These are phyloP conservation scores for Acanthaster planci DNA, from an alignment of 35 echinoderm and acorn worm genomes.

Conservation along the genomic window DNA sequence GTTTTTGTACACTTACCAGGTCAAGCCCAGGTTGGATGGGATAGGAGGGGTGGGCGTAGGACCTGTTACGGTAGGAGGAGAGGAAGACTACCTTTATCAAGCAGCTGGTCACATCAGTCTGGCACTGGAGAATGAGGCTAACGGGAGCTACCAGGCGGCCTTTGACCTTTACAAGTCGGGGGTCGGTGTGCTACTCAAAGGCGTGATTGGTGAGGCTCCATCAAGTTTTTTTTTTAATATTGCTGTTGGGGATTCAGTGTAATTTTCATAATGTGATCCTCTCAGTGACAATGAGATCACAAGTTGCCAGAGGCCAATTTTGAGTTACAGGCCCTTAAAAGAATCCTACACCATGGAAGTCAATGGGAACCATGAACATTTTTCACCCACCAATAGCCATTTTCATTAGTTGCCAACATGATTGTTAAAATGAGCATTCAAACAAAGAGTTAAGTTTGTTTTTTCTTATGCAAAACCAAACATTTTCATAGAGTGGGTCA, in stretches of 20 bases:
- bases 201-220: constrained; percentile 72
- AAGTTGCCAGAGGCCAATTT: too few relatives aligned
- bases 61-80: constrained; percentile 72
- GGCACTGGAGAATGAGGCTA: constrained; percentile 88
- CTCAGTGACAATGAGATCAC: too few relatives aligned
- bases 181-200: constrained; percentile 85
- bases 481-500: too few relatives aligned
- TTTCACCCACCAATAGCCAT: too few relatives aligned
- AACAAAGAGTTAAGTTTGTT: too few relatives aligned
- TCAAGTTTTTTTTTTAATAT: neutral
- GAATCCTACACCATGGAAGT: too few relatives aligned
- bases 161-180: constrained; percentile 94
- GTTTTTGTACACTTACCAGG: neutral
- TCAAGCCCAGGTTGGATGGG: neutral
- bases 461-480: too few relatives aligned
- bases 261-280: too few relatives aligned
- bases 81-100: constrained; percentile 92
- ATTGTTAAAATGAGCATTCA: too few relatives aligned
- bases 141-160: constrained; percentile 82
- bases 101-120: constrained; percentile 76
- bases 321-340: too few relatives aligned
- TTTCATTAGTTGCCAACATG: too few relatives aligned
- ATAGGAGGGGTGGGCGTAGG: constrained; percentile 31
- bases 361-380: too few relatives aligned
- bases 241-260: neutral